Conservation (phyloP, 2,797 vertebrate species). For the Sebastes trivittatus region DNA sequence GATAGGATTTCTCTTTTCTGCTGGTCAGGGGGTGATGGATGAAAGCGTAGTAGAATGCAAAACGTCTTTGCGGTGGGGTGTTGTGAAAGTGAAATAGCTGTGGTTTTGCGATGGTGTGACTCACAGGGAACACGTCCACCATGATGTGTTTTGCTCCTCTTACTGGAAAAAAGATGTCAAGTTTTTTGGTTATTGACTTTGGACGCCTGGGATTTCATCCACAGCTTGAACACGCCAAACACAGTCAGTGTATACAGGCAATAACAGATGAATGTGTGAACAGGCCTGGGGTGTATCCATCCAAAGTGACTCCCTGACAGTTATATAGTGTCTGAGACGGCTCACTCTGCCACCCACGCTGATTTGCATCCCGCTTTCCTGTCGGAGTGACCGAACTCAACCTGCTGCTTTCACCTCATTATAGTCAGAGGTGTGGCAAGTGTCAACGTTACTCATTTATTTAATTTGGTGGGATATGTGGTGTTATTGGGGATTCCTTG, state of each 20-base stretch:
- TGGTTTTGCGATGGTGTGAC: conserved; percentile 72
- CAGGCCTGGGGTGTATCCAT: neutral
- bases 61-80: conserved; percentile 57
- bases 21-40: conserved; percentile 19
- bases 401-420: conserved; percentile 40
- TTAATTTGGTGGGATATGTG: conserved; percentile 9
- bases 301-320: conserved; percentile 24
- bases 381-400: conserved; percentile 48
- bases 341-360: conserved; percentile 37
- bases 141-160: conserved; percentile 52
- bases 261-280: conserved; percentile 14
- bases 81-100: conserved; percentile 82
- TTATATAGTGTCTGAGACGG: neutral
- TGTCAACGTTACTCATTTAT: conserved; percentile 35
- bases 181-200: conserved; percentile 42
- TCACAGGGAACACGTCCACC: conserved; percentile 62
- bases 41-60: conserved; percentile 26
- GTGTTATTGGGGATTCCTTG: conserved; percentile 31
- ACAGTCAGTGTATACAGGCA: conserved; percentile 8
- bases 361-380: conserved; percentile 34
- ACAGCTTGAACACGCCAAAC: conserved; percentile 24
- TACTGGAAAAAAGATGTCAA: conserved; percentile 31
- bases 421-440: conserved; percentile 49
- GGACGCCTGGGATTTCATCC: conserved; percentile 28
- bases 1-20: neutral